A percentile compares a stretch with the other conserved stretches of the same genome.
Conservation (phyloP, 2,113 vertebrate genomes). For the Martes martes region DNA sequence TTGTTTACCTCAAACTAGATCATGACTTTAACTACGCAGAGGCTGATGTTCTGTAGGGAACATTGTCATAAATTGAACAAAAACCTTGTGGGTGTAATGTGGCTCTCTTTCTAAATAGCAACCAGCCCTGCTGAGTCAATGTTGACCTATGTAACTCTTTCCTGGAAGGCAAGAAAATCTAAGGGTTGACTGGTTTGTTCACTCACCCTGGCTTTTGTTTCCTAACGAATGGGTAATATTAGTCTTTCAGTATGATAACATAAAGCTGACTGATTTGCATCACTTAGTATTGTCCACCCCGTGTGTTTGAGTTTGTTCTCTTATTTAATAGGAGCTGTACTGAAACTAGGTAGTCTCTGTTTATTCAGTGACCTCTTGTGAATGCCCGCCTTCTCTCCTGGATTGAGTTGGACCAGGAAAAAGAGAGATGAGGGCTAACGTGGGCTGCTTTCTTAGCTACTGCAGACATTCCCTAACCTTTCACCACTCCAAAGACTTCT, state of each 20-base stretch:
- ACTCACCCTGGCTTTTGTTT: constrained; percentile 68
- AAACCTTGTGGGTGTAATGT: neutral
- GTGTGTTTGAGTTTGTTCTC: constrained; percentile 73
- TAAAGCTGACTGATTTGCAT: constrained; percentile 72
- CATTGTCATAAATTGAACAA: constrained; percentile 37
- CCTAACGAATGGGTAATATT: constrained; percentile 64
- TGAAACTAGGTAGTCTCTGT: constrained; percentile 59
- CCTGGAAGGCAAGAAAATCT: constrained; percentile 66
- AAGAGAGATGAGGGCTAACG: neutral
- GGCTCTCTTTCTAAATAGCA: constrained; percentile 24
- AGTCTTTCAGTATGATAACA: constrained; percentile 74
- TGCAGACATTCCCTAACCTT: neutral
- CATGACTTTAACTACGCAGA: neutral
- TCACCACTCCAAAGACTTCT: neutral
- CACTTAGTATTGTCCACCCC: constrained; percentile 54
- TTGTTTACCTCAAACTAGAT: neutral
- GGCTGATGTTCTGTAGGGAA: neutral
- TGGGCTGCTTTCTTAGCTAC: neutral
- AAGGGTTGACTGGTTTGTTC: constrained; percentile 54
- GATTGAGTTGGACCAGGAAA: neutral
- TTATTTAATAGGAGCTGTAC: constrained; percentile 30
- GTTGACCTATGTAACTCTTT: constrained; percentile 73
- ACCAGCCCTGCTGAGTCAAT: constrained; percentile 66
- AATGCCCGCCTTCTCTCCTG: constrained; percentile 23
- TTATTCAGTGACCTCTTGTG: constrained; percentile 58